Base-by-base conservation (phyloP, 2,113 vertebrate genomes). In the Melanocharis versteri region DNA sequence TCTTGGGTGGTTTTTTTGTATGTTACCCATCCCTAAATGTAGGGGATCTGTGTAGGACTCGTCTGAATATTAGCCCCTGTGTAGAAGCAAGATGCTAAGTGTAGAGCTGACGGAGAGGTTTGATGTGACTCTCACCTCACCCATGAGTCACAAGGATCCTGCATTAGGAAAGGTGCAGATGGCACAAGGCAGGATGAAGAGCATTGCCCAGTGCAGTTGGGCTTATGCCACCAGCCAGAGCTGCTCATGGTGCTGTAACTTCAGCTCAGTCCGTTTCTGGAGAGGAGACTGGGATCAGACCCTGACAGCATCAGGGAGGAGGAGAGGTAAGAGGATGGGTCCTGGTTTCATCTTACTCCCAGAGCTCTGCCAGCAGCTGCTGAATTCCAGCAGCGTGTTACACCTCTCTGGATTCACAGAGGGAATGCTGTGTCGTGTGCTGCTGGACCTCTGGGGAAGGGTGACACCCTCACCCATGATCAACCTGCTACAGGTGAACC, bases 401-500 rank as follows among this genome's bases (percentile, higher is more conserved):
- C 44, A 18, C 4, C 11, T 5, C 2, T 7, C 58, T 69, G 83
- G 27, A 44, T n/a, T 33, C 35, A 5, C 35, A 2, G 73, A 3
- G 39, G 23, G 35, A 68, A 21, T 21, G 21, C 35, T 42, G 35
- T 7, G 10, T 15, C 15, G 3, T 28, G 8, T 51, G 30, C 48
- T 7, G 20, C 48, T 5, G 1, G 19, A 3, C 16, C 39, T 65
- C 27, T 1, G 50, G 14, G 35, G 13, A 48, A 39, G 75, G 45
- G 42, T 0, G 2, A 4, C 7, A 5, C 7, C 47, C 33, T 79
- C 51, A 6, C 40, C 54, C 45, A 3, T 37, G 8, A 40, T 24
- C 12, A 11, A 4, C 0, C 1, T 42, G 30, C 50, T 50, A 15
- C 40, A 12, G 7, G 5, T 2, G 1, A 65, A 35, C 6, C 4